A percentile compares a stretch with the other conserved stretches of the same genome.
Evolutionary conservation across 2,888 invertebrate genomes (phyloP).

Genomic region (Drosophila anceps): DNA sequence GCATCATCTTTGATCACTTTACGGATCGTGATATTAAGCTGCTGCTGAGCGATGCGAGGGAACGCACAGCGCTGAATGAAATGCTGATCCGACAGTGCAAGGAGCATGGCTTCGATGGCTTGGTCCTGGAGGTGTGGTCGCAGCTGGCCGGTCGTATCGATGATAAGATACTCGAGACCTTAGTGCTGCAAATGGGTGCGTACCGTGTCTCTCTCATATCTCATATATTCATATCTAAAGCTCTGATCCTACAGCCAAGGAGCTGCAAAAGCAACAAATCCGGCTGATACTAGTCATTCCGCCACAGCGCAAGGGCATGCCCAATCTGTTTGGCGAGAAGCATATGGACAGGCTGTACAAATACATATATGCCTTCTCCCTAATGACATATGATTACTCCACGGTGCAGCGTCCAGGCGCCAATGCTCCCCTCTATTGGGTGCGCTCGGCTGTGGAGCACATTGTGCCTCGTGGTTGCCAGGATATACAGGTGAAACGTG

Average conservation of each 20-base stretch:
- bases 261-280: conserved; percentile 87
- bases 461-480: conserved; percentile 88
- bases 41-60: conserved; percentile 89
- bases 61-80: conserved; percentile 89
- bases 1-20: conserved; percentile 96
- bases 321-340: conserved; percentile 89
- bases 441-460: conserved; percentile 90
- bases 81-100: conserved; percentile 90
- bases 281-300: conserved; percentile 92
- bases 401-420: conserved; percentile 93
- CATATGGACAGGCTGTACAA: conserved; percentile 92
- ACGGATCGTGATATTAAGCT: conserved; percentile 90
- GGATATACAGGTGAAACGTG: conserved; percentile 86
- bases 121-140: conserved; percentile 96
- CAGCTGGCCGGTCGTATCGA: conserved; percentile 90
- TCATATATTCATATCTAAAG: not conserved
- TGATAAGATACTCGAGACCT: conserved; percentile 87
- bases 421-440: conserved; percentile 95
- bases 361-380: conserved; percentile 93
- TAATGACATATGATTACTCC: conserved; percentile 99
- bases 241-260: conserved; percentile 85
- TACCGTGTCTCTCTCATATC: not conserved
- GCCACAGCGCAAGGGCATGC: conserved; percentile 87
- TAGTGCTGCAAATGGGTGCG: conserved; percentile 88
- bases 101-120: conserved; percentile 94